Base-by-base conservation (phyloP, 2,888 invertebrate genomes). In the Cylloceria caligata region DNA sequence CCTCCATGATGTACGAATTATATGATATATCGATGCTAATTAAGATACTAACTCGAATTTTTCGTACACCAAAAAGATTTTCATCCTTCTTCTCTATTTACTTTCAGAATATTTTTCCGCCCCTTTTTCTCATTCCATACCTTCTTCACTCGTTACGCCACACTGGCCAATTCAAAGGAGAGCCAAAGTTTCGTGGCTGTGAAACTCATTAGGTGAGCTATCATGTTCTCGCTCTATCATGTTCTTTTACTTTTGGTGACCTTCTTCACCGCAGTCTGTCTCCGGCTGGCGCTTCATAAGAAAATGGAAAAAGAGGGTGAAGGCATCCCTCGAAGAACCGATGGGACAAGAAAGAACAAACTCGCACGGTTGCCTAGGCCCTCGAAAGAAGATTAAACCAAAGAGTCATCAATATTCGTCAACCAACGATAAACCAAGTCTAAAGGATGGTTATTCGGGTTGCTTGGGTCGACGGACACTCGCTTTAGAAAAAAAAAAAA, bases 321-420 rank as follows among this genome's bases (percentile, higher is more conserved):
- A 83, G 67, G 73, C 71, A 74, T 74, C 81, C 78, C 72, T 60
- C 57, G 13, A 55, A 47, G 3, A 27, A 34, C 27, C 64, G 39
- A 4, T 5, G 11, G 21, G 6, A 75, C n/a, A 13, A 5, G 47
- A n/a, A 30, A 30, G 55, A 52, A 55, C 21, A 42, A 55, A 57
- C 19, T 60, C 62, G 36, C 64, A 47, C 16, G 52, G 57, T 27
- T 21, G n/a, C 27, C 34, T 47, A 27, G 74, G 69, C 39, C 36
- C 42, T 65, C 73, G 1, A 19, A 81, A 64, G 77, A 57, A 72
- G 57, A 76, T 69, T 55, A 73, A 67, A 71, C 72, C 39, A 62
- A 47, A 45, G 64, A 69, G 85, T 86, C 87, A 87, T 87, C 86
- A 87, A 87, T 87, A 87, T 83, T 85, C 86, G 87, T 87, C 86